Conservation (phyloP, 2,888 invertebrate species). For the Embidobia sp. region DNA sequence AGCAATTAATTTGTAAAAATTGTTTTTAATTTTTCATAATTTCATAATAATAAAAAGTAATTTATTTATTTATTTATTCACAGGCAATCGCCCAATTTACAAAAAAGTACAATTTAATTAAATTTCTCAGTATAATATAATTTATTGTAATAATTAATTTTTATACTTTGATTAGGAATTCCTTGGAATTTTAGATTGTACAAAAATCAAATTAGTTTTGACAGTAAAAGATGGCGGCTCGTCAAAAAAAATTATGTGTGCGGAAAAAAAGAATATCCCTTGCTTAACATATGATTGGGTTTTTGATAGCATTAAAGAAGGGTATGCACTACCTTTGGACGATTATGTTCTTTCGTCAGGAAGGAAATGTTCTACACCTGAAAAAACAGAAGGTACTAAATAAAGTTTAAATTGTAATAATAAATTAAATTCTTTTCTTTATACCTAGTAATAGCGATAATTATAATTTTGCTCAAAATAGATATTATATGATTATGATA, state of each 20-base stretch:
- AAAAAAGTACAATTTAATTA: no score
- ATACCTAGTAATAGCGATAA: no score
- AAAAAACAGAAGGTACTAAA: slow-evolving; percentile 79
- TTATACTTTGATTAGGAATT: slow-evolving; percentile 81
- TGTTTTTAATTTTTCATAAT: slow-evolving; percentile 15
- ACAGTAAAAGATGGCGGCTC: slow-evolving; percentile 78
- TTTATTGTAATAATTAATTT: no score
- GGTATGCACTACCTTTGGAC: slow-evolving; percentile 86
- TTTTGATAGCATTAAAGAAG: slow-evolving; percentile 87
- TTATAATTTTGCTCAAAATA: no score
- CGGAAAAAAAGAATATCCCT: slow-evolving; percentile 84
- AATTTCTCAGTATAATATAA: background rate
- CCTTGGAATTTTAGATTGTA: slow-evolving; percentile 83
- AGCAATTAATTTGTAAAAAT: no score
- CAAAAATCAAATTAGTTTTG: slow-evolving; percentile 83
- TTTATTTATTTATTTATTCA: slow-evolving; percentile 1
- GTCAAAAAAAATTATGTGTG: slow-evolving; percentile 88
- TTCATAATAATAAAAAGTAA: background rate
- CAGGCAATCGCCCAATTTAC: no score
- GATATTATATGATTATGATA: no score
- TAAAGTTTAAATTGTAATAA: background rate
- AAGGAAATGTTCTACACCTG: slow-evolving; percentile 88
- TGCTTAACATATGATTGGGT: slow-evolving; percentile 92
- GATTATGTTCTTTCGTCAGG: slow-evolving; percentile 84
- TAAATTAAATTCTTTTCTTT: no score